Conservation (phyloP, 2,797 vertebrate genomes). For the Basileuterus tristriatus region DNA sequence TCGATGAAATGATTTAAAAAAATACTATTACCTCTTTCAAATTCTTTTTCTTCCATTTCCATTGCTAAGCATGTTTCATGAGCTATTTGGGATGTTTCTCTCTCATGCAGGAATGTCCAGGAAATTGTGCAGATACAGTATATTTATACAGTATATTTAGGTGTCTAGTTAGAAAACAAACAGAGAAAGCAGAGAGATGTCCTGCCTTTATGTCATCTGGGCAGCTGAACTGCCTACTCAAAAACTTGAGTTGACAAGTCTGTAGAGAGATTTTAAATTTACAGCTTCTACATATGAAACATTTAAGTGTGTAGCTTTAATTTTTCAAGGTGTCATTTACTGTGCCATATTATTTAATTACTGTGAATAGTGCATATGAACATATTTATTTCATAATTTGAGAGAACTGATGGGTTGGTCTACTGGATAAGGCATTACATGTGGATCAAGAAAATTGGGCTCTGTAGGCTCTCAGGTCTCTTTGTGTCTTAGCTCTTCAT, state of each 20-base stretch:
- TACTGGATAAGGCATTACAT: not conserved
- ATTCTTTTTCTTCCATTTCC: not conserved
- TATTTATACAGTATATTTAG: not conserved
- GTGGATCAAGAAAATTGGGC: not conserved
- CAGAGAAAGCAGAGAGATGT: not conserved
- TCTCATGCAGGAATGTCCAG: not conserved
- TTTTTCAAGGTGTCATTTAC: not conserved
- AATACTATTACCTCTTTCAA: not conserved
- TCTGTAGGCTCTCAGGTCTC: not conserved
- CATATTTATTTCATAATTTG: not conserved
- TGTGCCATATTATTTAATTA: not conserved
- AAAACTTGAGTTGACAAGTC: not conserved
- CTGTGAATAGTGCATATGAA: accelerated
- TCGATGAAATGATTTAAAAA: not conserved
- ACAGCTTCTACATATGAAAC: not conserved
- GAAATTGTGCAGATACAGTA: not conserved
- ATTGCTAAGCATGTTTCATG: not conserved
- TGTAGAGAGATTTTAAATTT: not conserved
- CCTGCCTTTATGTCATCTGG: not conserved
- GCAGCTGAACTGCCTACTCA: not conserved
- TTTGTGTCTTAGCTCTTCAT: not conserved
- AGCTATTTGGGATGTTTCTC: not conserved
- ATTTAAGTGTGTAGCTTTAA: not conserved
- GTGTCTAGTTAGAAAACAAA: not conserved
- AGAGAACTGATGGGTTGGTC: not conserved